Evolutionary conservation across 1,140 invertebrate genomes (phyloP), one percentile per base, ranked within the genome.

Genomic region (Galleria mellonella): DNA sequence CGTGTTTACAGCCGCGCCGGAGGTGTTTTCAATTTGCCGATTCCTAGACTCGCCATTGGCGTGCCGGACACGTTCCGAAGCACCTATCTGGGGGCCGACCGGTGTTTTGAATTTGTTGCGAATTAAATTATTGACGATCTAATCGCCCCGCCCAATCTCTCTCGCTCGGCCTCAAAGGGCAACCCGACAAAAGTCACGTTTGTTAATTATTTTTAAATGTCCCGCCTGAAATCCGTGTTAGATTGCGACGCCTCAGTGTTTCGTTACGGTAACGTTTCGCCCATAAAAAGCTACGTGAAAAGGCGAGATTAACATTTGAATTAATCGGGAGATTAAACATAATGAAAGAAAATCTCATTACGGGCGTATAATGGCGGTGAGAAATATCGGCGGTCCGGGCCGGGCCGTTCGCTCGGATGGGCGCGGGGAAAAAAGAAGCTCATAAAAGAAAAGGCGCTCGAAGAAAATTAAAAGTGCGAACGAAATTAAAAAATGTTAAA

Each of bases 301-400:
- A 73, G 58, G 68, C 53, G 43, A 82, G 81, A 85, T 85, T 85
- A 82, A 79, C 78, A 79, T 83, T 84, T 76, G 77, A 85, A 85
- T 85, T 85, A 85, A 85, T 85, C 82, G 77, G 78, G 52, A 85
- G 82, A 85, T 85, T 85, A 83, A 83, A 75, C 82, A 83, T 83
- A 85, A 85, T 85, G 82, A 85, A 85, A 82, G 78, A 81, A 85
- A 85, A 85, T 85, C 82, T 85, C 82, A 83, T 85, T 85, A 83
- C 71, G 59, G 49, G 62, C 62, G 73, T 78, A 78, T 85, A 83
- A 85, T 83, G 78, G 77, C 73, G 73, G 79, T 71, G 75, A 78
- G 77, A 85, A 81, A 77, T 81, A 82, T 82, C 68, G 70, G 66
- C 57, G 43, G 59, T 59, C 27, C 63, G 62, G 67, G 17, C 27